Evolutionary conservation across 2,113 vertebrate genomes (phyloP), one percentile per base, ranked within the genome.

Genomic region (Antechinus stuartii): DNA sequence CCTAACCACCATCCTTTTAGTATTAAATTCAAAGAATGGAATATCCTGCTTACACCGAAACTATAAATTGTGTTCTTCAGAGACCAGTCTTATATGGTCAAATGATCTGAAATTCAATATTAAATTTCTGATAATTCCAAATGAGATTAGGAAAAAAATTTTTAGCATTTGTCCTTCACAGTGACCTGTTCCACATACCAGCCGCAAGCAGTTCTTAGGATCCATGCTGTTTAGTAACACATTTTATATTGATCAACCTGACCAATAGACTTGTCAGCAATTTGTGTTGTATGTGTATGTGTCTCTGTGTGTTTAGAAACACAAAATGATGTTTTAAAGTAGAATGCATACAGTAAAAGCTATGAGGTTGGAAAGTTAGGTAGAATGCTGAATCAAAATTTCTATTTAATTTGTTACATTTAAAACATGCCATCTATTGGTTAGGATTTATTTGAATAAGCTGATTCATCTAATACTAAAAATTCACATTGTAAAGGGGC

Each of bases 171-270:
- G 95, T 90, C 93, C 91, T 97, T 98, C 91, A 89, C 95, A 97
- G 98, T 95, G 97, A 98, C 97, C 97, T 91, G 92, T 92, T 97
- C 97, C 95, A 92, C 96, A 96, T 93, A 96, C 52, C 12, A 96
- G 91, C 96, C 98, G 95, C 96, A 93, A 98, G 97, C 97, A 97
- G 94, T 98, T 98, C 98, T 97, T 95, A 96, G 97, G 97, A 96
- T 19, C 0, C 91, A 92, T 97, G 94, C 97, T 98, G 97, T 97
- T 98, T 97, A 97, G 98, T 98, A 98, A 97, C 96, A 96, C 96
- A 91, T 97, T 98, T 96, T 27, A 0, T 98, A 98, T 98, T 90
- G 95, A 98, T 98, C 98, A 98, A 94, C 93, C 96, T 42, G 0
- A 98, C 97, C 98, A 95, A 97, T 98, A 97, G 98, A 98, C 96